Evolutionary conservation across 2,797 vertebrate species (phyloP).

Genomic region (Ispidina picta): DNA sequence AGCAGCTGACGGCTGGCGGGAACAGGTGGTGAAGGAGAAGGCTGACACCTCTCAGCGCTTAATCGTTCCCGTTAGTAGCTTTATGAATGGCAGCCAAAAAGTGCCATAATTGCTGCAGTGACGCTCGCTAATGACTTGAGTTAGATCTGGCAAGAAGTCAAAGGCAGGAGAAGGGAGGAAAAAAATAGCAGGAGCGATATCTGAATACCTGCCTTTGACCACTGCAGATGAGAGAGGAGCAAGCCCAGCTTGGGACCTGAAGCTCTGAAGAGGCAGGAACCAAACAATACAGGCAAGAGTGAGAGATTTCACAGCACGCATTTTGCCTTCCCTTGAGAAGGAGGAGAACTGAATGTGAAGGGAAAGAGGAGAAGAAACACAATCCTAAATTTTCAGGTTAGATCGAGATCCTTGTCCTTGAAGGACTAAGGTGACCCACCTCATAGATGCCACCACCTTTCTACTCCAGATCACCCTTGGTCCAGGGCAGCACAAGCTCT

Average conservation of each 20-base stretch:
- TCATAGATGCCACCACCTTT: neutral
- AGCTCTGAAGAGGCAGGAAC: neutral
- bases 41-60: conserved; percentile 19
- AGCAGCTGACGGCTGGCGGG: neutral
- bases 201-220: neutral
- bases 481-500: neutral
- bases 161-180: neutral
- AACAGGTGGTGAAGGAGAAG: conserved; percentile 31
- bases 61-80: conserved; percentile 39
- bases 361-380: neutral
- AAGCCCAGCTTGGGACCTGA: neutral
- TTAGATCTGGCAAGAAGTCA: conserved; percentile 46
- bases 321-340: neutral
- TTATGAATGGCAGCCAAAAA: conserved; percentile 65
- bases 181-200: neutral
- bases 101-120: conserved; percentile 59
- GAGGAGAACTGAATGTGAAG: neutral
- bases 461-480: neutral
- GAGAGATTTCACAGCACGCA: neutral
- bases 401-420: neutral
- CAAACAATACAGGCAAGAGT: rapidly evolving
- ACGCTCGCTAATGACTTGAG: conserved; percentile 53
- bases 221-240: neutral
- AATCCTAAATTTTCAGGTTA: neutral
- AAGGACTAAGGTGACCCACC: neutral